Percentiles rank a stretch among this genome's conserved stretches.
Conservation (phyloP, 2,113 vertebrate species). For the Trogon melanurus region DNA sequence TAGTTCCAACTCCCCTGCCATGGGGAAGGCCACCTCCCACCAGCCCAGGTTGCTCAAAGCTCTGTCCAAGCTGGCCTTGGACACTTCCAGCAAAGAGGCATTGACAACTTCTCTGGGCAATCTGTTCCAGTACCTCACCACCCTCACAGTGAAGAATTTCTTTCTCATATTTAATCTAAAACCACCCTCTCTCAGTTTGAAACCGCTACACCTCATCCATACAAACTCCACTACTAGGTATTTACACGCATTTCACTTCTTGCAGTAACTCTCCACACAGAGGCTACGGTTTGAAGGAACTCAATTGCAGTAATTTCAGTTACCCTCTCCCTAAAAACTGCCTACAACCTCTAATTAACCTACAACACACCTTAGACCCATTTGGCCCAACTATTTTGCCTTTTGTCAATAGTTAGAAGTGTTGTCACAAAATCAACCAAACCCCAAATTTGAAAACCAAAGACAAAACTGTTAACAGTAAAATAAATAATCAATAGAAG, state of each 20-base stretch:
- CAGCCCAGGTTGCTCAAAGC: too few species aligned
- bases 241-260: not conserved
- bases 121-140: too few species aligned
- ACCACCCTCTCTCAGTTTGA: too few species aligned
- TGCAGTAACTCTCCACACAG: not conserved
- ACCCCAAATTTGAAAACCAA: not conserved
- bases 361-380: not conserved
- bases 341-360: not conserved
- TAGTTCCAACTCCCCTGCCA: too few species aligned
- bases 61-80: too few species aligned
- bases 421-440: not conserved
- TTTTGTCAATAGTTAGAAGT: not conserved
- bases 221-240: not conserved
- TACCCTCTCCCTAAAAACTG: not conserved
- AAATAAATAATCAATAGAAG: not conserved
- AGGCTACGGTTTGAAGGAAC: not conserved
- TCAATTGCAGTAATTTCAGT: not conserved
- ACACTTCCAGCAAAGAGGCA: too few species aligned
- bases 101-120: too few species aligned
- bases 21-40: too few species aligned
- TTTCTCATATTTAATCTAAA: too few species aligned
- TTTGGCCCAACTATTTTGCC: not conserved
- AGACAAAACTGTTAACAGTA: not conserved
- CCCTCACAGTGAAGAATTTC: too few species aligned
- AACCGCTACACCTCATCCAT: not conserved